phyloP scores from a whole-genome alignment of 2,797 vertebrate species.

The Anniella stebbinsi region DNA sequence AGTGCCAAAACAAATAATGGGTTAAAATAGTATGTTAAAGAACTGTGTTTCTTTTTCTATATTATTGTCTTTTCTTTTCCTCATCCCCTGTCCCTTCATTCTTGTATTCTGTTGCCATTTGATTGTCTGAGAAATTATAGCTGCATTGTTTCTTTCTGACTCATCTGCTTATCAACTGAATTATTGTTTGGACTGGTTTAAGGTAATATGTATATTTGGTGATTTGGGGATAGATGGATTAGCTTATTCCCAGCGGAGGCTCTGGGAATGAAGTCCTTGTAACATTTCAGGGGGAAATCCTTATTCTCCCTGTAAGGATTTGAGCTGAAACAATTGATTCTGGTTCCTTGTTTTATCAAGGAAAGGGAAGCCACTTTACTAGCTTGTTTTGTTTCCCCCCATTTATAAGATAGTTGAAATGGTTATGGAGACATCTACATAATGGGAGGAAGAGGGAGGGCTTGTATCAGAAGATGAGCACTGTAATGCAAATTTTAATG shows the following conservation, averaged over 20 bases:
- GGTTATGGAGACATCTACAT: not conserved
- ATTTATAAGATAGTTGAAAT: conserved; percentile 13
- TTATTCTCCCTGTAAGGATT: conserved; percentile 40
- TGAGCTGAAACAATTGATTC: conserved; percentile 9
- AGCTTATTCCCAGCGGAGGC: not conserved
- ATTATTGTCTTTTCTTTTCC: not conserved
- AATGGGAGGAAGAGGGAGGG: not conserved
- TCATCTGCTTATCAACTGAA: conserved; percentile 30
- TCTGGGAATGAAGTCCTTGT: not conserved
- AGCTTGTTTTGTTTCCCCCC: not conserved
- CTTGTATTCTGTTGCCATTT: conserved; percentile 35
- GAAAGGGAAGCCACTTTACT: not conserved
- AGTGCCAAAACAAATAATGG: conserved; percentile 13
- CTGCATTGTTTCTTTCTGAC: conserved; percentile 33
- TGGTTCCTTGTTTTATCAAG: conserved; percentile 11
- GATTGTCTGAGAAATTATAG: conserved; percentile 46
- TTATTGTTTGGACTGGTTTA: conserved; percentile 22
- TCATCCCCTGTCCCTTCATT: no score
- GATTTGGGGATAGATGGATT: conserved; percentile 30
- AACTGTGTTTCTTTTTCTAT: not conserved
- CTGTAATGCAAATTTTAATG: not conserved
- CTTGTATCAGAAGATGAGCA: not conserved
- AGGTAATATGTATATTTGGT: not conserved
- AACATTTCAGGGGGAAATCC: conserved; percentile 29
- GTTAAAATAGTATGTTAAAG: not conserved